Conservation (phyloP, 1,140 invertebrate genomes). For the Megathymus violae region DNA sequence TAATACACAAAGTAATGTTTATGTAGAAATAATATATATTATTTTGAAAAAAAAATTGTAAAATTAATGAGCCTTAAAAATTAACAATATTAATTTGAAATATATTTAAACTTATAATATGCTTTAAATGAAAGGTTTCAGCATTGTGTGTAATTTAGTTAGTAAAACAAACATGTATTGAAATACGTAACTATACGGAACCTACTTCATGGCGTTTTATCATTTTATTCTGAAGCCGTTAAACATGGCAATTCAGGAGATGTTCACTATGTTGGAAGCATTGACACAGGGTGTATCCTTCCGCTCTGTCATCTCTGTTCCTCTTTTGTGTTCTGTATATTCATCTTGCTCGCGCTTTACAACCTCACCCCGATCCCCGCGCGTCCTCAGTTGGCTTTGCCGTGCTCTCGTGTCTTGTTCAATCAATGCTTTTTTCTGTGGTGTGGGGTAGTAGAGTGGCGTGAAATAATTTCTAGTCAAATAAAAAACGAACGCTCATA, state of each 20-base stretch:
- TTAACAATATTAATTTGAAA: no score
- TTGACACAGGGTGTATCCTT: constrained; percentile 64
- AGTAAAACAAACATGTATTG: no score
- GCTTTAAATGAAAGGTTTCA: no score
- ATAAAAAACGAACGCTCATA: constrained; percentile 58
- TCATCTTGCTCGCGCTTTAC: constrained; percentile 56
- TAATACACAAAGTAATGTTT: no score
- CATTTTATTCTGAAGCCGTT: constrained; percentile 16
- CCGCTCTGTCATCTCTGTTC: constrained; percentile 66
- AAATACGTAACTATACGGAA: background rate
- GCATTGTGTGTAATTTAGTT: no score
- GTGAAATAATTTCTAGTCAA: constrained; percentile 76
- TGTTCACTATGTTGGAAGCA: constrained; percentile 59
- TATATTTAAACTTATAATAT: no score
- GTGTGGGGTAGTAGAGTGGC: constrained; percentile 69
- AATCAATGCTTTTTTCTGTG: constrained; percentile 80
- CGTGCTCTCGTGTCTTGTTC: constrained; percentile 60
- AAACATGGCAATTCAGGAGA: constrained; percentile 41
- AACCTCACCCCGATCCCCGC: constrained; percentile 43
- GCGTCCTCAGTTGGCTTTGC: constrained; percentile 51
- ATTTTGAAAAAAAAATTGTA: no score
- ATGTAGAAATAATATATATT: no score
- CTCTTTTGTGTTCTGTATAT: constrained; percentile 46
- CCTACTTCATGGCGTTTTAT: background rate
- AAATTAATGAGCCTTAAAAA: no score